Evolutionary conservation across 2,888 invertebrate genomes (phyloP).

Genomic region (Actias luna): DNA sequence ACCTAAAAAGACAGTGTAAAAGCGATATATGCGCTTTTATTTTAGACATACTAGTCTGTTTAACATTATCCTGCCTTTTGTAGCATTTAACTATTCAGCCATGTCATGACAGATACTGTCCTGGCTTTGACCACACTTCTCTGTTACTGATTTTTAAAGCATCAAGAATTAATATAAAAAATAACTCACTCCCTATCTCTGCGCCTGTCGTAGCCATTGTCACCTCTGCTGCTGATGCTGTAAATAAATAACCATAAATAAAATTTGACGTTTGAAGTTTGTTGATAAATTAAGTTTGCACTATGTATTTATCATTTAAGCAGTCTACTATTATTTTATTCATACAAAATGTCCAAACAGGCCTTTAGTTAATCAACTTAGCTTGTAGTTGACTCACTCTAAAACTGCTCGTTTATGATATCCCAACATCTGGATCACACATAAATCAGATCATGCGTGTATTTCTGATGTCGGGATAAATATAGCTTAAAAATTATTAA

Average conservation of each 20-base stretch:
- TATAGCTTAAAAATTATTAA: no score
- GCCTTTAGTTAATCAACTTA: constrained; percentile 66
- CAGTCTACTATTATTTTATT: no score
- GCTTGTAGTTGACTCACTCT: constrained; percentile 57
- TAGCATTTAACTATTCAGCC: no score
- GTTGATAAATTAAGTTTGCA: no score
- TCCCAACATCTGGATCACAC: constrained; percentile 57
- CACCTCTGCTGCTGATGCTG: constrained; percentile 71
- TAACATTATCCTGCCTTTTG: no score
- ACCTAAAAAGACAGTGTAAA: no score
- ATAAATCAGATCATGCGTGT: constrained; percentile 31
- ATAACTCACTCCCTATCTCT: constrained; percentile 82
- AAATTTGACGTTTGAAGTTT: no score
- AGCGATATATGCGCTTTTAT: no score
- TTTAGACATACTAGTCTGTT: no score
- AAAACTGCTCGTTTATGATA: constrained; percentile 55
- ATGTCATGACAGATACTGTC: no score
- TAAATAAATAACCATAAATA: constrained; percentile 25
- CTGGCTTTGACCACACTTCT: no score
- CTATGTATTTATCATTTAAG: no score
- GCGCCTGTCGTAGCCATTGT: constrained; percentile 77
- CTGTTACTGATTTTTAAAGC: neutral
- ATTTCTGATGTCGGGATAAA: constrained; percentile 47
- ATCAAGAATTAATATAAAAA: neutral
- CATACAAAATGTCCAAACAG: constrained; percentile 71